Base-by-base conservation (phyloP, 2,888 invertebrate species). In the Temnothorax ravouxi region DNA sequence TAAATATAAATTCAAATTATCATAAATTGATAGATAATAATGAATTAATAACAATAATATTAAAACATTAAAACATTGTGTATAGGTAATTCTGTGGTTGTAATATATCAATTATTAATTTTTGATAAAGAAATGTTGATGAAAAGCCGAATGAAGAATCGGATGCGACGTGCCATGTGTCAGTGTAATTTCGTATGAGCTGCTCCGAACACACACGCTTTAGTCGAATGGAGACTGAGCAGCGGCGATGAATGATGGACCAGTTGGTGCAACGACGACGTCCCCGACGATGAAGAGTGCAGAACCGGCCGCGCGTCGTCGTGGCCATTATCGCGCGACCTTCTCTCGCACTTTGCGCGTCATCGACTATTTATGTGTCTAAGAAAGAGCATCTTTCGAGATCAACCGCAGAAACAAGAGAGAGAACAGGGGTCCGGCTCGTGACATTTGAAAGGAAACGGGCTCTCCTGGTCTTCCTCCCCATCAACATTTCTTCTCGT, bases 341-440 rank as follows among this genome's bases (percentile, higher is more conserved):
- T 92, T 93, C 92, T 82, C 89, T 75, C 87, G 87, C 83, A 84
- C 86, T 89, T 89, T 81, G 87, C 90, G 87, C 91, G 92, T 93
- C 93, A 92, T 90, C 89, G 89, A 92, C 92, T 93, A 92, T 92
- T 92, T 92, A 91, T 91, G 92, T 81, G 76, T 77, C 88, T 82
- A 88, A 88, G 84, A 84, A 77, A 69, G 83, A 71, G 50, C 18
- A 47, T 69, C 38, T 77, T 75, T 81, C 83, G 84, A 84, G 75
- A 83, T 52, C 76, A 50, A 2, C 25, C 6, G 25, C 62, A 52
- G 34, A 50, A 59, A 71, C 44, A 64, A 61, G 66, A 15, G 67
- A 38, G 38, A 67, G 56, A 66, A 47, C 62, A 38, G 44, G 61
- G 41, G 61, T 11, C 15, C 21, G 52, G 29, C 79, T 66, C 79